Conservation (phyloP, 2,113 vertebrate species). For the Gymnarchus niloticus region DNA sequence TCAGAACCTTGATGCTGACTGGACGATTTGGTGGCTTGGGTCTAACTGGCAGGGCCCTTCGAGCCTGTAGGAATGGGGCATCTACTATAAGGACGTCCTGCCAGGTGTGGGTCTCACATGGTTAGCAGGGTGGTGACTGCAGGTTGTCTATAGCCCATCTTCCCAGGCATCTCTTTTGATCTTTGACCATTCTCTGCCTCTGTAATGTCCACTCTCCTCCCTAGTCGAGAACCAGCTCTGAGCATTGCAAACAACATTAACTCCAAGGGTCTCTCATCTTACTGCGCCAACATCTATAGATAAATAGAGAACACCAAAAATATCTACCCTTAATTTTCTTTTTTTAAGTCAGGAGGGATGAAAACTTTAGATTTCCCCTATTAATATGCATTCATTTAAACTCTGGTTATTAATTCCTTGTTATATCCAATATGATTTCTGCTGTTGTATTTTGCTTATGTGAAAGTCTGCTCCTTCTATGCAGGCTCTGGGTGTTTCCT, state of each 20-base stretch:
- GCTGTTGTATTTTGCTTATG: not conserved
- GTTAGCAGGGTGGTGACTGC: too few relatives aligned
- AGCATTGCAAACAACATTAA: not conserved
- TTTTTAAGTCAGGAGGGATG: conserved; percentile 16
- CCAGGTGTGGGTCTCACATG: too few relatives aligned
- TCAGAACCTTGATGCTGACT: too few relatives aligned
- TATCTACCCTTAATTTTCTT: not conserved
- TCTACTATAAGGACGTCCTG: too few relatives aligned
- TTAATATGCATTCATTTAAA: conserved; percentile 22
- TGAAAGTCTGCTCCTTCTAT: conserved; percentile 8
- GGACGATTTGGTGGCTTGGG: too few relatives aligned
- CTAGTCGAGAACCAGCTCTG: not conserved
- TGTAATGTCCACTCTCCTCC: not conserved
- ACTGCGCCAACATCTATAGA: not conserved
- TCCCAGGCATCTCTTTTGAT: not conserved
- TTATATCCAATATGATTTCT: conserved; percentile 10
- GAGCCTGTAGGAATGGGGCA: too few relatives aligned
- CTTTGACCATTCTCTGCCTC: not conserved
- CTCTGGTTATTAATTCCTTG: not conserved
- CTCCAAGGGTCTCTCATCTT: not conserved
- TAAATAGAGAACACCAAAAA: conserved; percentile 4
- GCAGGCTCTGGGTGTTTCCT: not conserved
- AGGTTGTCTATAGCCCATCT: too few relatives aligned
- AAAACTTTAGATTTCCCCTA: not conserved
- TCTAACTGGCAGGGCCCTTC: too few relatives aligned